These are phyloP conservation scores for Salarias fasciatus DNA, from an alignment of 2,797 vertebrate species.

Conservation along the genomic window DNA sequence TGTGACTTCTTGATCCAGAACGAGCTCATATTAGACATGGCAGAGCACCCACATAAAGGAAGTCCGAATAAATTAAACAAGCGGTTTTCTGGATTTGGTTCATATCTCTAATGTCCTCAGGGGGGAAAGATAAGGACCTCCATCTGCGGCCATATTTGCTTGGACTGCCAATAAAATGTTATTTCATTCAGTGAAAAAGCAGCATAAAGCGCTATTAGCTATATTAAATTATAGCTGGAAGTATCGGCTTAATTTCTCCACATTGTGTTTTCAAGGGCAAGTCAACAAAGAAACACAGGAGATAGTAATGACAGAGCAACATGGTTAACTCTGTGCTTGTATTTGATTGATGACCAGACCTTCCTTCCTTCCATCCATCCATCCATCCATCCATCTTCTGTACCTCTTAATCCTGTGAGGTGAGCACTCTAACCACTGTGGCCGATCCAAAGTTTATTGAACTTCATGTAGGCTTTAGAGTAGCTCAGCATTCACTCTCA, in stretches of 20 bases:
- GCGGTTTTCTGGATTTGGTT: constrained; percentile 34
- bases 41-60: constrained; percentile 30
- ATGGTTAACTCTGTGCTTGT: neutral
- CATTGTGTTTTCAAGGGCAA: neutral
- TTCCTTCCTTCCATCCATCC: too few relatives aligned
- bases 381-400: too few relatives aligned
- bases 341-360: neutral
- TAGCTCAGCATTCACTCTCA: too few relatives aligned
- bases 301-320: neutral
- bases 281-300: constrained; percentile 5
- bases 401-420: too few relatives aligned
- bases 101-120: constrained; percentile 43
- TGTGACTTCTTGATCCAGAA: constrained; percentile 10
- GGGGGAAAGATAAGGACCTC: constrained; percentile 33
- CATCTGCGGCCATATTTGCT: constrained; percentile 42
- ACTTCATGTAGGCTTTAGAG: too few relatives aligned
- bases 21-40: constrained; percentile 20
- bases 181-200: constrained; percentile 33
- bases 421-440: too few relatives aligned
- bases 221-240: constrained; percentile 20
- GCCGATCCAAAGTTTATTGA: too few relatives aligned
- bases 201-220: constrained; percentile 33
- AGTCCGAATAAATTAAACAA: constrained; percentile 60
- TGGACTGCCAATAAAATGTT: constrained; percentile 38
- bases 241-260: constrained; percentile 27